Evolutionary conservation across 2,888 invertebrate species (phyloP).

Genomic region (Cheilosia impressa): DNA sequence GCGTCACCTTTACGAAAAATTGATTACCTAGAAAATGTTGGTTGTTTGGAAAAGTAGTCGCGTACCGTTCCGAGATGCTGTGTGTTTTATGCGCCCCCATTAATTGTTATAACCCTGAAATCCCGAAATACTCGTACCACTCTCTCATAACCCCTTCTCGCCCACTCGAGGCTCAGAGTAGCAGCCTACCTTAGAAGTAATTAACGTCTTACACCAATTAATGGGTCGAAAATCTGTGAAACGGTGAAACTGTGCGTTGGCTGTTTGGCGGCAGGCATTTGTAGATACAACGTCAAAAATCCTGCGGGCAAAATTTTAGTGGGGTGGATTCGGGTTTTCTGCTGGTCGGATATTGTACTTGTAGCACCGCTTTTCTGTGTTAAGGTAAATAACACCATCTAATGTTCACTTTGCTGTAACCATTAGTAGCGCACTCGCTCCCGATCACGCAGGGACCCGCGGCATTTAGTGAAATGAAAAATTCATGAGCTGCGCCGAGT

Average conservation of each 20-base stretch:
- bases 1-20: slow-evolving; percentile 24
- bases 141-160: background rate
- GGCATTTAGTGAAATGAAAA: slow-evolving; percentile 19
- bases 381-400: slow-evolving; percentile 35
- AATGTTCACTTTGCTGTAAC: slow-evolving; percentile 54
- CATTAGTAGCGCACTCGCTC: slow-evolving; percentile 19
- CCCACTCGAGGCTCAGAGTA: background rate
- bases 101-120: slow-evolving; percentile 49
- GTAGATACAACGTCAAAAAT: slow-evolving; percentile 17
- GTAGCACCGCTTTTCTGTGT: background rate
- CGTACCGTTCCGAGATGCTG: slow-evolving; percentile 16
- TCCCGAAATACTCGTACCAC: slow-evolving; percentile 36
- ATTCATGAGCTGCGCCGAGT: slow-evolving; percentile 29
- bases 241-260: slow-evolving; percentile 12
- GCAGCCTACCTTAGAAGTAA: slow-evolving; percentile 39
- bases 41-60: slow-evolving; percentile 11
- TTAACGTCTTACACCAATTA: slow-evolving; percentile 71
- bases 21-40: slow-evolving; percentile 46
- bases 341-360: slow-evolving; percentile 51
- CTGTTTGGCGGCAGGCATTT: slow-evolving; percentile 40
- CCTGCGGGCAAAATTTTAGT: slow-evolving; percentile 48
- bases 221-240: slow-evolving; percentile 65
- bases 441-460: background rate
- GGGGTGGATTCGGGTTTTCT: slow-evolving; percentile 23
- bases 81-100: slow-evolving; percentile 66